Evolutionary conservation across 2,113 vertebrate species (phyloP), one percentile per base, ranked within the genome.

Genomic region (Ceuthmochares aereus): DNA sequence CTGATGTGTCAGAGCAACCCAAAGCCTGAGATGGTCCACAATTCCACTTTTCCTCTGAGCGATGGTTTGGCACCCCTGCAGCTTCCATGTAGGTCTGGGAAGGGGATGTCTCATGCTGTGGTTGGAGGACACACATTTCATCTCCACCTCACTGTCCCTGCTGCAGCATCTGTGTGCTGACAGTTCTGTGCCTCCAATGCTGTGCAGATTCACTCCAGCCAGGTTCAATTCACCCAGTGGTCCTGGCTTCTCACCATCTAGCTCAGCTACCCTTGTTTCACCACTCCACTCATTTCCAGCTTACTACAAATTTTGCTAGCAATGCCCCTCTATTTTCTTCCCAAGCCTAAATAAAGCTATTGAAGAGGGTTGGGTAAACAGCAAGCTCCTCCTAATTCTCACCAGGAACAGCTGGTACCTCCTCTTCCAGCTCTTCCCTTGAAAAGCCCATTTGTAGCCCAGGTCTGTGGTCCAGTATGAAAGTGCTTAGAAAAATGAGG

Each of bases 401-500:
- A 87, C 62, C 36, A 68, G 74, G 82, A 76, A 12, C 25, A 64
- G 77, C 74, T 16, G 8, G 69, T 25, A 32, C 84, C 81, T 84
- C 78, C 82, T 85, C 58, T 89, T 36, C 19, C 74, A 76, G 74
- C 62, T 91, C 82, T 69, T 90, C 55, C 34, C 45, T 52, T 97
- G 92, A 96, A 94, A 93, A 96, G 90, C 68, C 68, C 79, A 45
- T 94, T 87, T 96, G 90, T 93, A 85, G 79, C 22, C 3, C 7
- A 30, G 30, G 18, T 85, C 75, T 92, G 87, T 14, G 54, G 78
- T 81, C 34, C 70, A 60, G 78, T 62, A 84, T 59, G 90, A 73
- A 93, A 92, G 59, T 56, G 23, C 59, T 83, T 49, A 83, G 88
- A 91, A 86, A 93, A 92, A 94, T 59, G 90, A 90, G 78, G 83